Conservation (phyloP, 1,140 invertebrate genomes). For the Anadara kagoshimensis region DNA sequence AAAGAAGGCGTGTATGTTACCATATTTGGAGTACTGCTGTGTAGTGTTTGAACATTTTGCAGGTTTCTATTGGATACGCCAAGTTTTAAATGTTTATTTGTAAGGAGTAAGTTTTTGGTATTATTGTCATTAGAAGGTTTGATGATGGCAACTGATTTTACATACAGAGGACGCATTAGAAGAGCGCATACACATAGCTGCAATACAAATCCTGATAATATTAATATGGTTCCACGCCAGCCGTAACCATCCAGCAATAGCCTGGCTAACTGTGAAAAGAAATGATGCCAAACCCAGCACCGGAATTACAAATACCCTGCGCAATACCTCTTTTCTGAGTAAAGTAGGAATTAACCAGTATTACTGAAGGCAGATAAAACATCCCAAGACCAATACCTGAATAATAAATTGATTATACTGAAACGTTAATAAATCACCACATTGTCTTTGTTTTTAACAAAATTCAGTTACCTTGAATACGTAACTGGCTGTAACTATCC, state of each 20-base stretch:
- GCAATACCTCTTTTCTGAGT: conserved; percentile 95
- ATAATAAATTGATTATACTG: neutral
- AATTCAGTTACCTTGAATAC: too few species aligned
- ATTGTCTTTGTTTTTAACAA: too few species aligned
- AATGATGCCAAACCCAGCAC: conserved; percentile 91
- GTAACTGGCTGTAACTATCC: too few species aligned
- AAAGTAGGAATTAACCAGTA: conserved; percentile 98
- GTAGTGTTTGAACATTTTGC: too few species aligned
- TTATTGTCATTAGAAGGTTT: too few species aligned
- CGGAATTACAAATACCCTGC: conserved; percentile 96
- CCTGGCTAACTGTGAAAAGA: conserved; percentile 80
- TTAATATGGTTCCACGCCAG: conserved; percentile 81
- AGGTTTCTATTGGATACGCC: too few species aligned
- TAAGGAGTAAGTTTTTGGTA: too few species aligned
- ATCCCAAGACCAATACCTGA: conserved; percentile 87
- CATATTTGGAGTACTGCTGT: too few species aligned
- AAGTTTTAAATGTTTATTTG: too few species aligned
- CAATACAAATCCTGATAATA: conserved; percentile 87
- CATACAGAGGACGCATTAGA: conserved; percentile 32
- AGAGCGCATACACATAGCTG: conserved; percentile 92
- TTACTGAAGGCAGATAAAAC: conserved; percentile 96
- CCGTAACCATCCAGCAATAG: conserved; percentile 79
- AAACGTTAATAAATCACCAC: too few species aligned
- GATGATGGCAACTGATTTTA: too few species aligned
- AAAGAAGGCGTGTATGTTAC: too few species aligned